Evolutionary conservation across 2,888 invertebrate species (phyloP).

Genomic region (Rapana venosa): DNA sequence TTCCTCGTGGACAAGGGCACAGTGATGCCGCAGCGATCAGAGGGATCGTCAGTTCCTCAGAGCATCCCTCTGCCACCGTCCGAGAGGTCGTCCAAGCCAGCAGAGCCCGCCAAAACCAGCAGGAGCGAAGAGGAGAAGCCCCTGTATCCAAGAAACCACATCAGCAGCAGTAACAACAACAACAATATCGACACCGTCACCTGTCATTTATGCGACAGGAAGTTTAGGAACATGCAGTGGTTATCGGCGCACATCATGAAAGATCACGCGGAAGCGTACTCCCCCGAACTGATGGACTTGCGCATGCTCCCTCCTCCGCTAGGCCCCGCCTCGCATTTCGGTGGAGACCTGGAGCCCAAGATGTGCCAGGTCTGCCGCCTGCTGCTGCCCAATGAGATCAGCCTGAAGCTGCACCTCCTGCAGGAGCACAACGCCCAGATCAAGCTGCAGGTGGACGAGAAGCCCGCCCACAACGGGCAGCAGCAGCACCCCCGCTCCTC

Average conservation of each 20-base stretch:
- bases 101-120: constrained; percentile 11
- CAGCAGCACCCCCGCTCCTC: not conserved
- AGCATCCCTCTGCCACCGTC: constrained; percentile 47
- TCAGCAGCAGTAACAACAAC: constrained; percentile 53
- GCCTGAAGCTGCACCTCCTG: constrained; percentile 79
- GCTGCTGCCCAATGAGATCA: constrained; percentile 76
- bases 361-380: constrained; percentile 77
- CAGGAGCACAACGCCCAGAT: constrained; percentile 78
- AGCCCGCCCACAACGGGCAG: constrained; percentile 12
- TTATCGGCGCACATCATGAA: constrained; percentile 69
- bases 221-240: constrained; percentile 69
- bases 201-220: constrained; percentile 68
- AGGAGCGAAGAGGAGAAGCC: constrained; percentile 44
- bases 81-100: constrained; percentile 36
- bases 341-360: constrained; percentile 56
- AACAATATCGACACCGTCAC: constrained; percentile 62
- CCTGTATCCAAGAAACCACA: constrained; percentile 8
- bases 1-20: constrained; percentile 42
- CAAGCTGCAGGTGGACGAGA: constrained; percentile 65
- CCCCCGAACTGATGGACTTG: constrained; percentile 59
- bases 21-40: constrained; percentile 15
- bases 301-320: constrained; percentile 41
- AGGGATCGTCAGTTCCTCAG: constrained; percentile 41
- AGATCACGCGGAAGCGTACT: constrained; percentile 61
- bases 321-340: constrained; percentile 8